Conservation (phyloP, 2,888 invertebrate genomes). For the Eupithecia vulgata region DNA sequence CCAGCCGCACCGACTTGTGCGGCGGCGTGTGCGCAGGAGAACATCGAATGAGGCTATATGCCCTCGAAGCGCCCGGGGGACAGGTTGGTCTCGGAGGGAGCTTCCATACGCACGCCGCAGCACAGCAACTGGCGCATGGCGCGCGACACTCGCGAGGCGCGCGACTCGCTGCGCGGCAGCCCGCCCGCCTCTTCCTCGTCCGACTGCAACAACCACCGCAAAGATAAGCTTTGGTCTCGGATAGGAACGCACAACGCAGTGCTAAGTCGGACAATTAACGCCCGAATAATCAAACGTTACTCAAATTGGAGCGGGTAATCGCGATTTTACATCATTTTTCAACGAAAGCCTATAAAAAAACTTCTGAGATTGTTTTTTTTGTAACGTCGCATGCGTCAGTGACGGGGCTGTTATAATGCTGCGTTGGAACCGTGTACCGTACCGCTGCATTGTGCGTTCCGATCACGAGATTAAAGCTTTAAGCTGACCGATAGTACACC, state of each 20-base stretch:
- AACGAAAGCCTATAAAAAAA: background rate
- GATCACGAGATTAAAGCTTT: background rate
- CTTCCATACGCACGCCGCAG: slow-evolving; percentile 68
- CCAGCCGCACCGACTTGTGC: slow-evolving; percentile 56
- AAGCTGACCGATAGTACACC: background rate
- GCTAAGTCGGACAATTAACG: background rate
- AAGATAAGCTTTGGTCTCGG: background rate
- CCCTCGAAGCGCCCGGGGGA: slow-evolving; percentile 53
- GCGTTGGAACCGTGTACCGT: background rate
- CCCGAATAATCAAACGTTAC: background rate
- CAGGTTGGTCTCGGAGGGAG: slow-evolving; percentile 70
- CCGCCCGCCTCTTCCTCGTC: slow-evolving; percentile 76
- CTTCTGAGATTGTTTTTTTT: background rate
- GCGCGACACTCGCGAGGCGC: slow-evolving; percentile 67
- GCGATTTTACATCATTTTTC: background rate
- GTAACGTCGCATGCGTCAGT: background rate
- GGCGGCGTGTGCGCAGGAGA: slow-evolving; percentile 30
- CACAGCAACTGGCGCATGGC: slow-evolving; percentile 73
- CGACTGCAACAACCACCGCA: slow-evolving; percentile 66
- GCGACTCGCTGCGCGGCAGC: slow-evolving; percentile 76
- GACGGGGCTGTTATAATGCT: background rate
- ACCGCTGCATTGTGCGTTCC: background rate
- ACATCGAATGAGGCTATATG: slow-evolving; percentile 52
- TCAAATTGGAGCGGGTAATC: background rate
- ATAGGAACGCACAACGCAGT: background rate